Base-by-base conservation (phyloP, 53 echinoderm and acorn worm species). In the Astropecten irregularis region DNA sequence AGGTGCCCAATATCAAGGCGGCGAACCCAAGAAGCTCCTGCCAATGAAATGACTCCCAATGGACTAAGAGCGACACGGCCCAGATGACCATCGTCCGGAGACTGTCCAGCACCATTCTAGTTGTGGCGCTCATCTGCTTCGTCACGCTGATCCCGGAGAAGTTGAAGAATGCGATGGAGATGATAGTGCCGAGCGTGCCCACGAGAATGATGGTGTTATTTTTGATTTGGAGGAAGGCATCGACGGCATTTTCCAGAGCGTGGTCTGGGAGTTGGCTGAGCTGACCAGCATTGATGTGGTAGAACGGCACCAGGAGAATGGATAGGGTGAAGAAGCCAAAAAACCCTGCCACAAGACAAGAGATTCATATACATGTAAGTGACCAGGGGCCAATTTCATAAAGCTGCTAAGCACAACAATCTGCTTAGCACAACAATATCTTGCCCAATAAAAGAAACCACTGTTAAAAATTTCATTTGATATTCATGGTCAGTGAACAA, bases 111-210 rank as follows among this genome's bases (percentile, higher is more conserved):
- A 93, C 90, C 93, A 93, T 93, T 40, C 93, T 64, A 3, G 93
- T 93, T 74, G 93, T 93, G 61, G 93, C 93, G 67, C 85, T 93
- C 90, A 93, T 90, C 49, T 93, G 88, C 26, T 84, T 87, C 9
- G 93, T 93, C 21, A 93, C 93, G 52, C 93, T 93, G 40, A 93
- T 82, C n/a, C 93, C 93, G 9, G 93, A 84, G 85, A 93, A 93
- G 63, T 93, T 93, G 88, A 93, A 93, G 88, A 93, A 93, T 9
- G 93, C 93, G 64, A 93, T 93, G 56, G 90, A 90, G 51, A 93
- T 18, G 50, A 93, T 86, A 25, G 90, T 93, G 58, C 87, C 87
- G 3, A 92, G 21, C 26, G 87, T 86, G 20, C 90, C 90, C 30
- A 93, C 35, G 15, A 90, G 50, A 28, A 93, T 86, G 55, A 87